phyloP scores from a whole-genome alignment of 2,888 invertebrate species.

The Hemistola chrysoprasaria region DNA sequence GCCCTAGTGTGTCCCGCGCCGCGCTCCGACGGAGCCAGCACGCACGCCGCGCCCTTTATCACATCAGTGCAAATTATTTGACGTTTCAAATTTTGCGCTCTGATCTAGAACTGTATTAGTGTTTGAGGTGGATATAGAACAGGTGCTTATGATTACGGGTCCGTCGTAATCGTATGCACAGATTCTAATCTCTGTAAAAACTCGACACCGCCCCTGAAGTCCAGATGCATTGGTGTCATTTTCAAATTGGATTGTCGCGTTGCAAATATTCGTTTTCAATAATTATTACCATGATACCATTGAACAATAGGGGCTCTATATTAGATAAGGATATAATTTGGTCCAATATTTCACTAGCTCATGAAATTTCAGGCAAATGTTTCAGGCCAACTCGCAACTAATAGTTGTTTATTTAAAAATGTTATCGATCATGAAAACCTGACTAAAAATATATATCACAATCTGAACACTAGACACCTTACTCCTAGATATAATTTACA shows the following conservation, averaged over 20 bases:
- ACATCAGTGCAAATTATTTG: conserved; percentile 73
- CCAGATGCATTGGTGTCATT: conserved; percentile 72
- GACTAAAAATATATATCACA: no score
- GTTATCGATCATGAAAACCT: no score
- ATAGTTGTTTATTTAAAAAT: no score
- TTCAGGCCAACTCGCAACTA: no score
- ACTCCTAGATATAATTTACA: no score
- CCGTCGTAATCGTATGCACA: conserved; percentile 34
- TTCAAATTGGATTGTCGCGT: conserved; percentile 63
- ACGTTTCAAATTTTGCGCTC: conserved; percentile 68
- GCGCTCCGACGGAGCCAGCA: conserved; percentile 68
- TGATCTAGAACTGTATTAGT: conserved; percentile 63
- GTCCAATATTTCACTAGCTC: no score
- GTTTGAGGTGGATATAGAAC: conserved; percentile 65
- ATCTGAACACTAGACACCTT: no score
- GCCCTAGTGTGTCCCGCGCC: conserved; percentile 78
- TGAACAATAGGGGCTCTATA: conserved; percentile 12
- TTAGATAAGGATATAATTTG: no score
- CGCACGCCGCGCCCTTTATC: conserved; percentile 64
- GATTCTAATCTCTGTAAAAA: conserved; percentile 38
- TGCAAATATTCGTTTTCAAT: conserved; percentile 57
- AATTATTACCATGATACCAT: conserved; percentile 30
- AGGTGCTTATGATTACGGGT: conserved; percentile 53
- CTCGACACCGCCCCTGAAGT: conserved; percentile 61
- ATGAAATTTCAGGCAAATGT: no score